These are phyloP conservation scores for Melieria crassipennis DNA, from an alignment of 2,888 invertebrate species.

Conservation along the genomic window DNA sequence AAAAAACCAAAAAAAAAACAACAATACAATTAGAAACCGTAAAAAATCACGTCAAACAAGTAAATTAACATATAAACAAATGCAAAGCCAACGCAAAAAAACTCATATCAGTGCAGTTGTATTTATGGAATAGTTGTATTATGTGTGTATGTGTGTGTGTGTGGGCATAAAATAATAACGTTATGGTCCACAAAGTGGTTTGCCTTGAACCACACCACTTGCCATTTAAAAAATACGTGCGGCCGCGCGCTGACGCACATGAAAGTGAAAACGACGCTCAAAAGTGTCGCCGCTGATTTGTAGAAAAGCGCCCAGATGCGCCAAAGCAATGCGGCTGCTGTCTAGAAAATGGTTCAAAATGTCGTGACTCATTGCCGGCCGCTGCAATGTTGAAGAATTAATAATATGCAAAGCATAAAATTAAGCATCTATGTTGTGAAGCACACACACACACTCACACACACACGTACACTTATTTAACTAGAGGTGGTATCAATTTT, in stretches of 20 bases:
- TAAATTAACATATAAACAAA: neutral
- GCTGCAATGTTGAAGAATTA: neutral
- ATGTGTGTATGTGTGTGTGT: neutral
- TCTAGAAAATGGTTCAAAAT: neutral
- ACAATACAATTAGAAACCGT: neutral
- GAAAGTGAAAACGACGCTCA: neutral
- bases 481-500: neutral
- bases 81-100: neutral
- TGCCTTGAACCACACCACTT: slow-evolving; percentile 3
- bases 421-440: no score
- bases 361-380: neutral
- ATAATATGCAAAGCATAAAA: no score
- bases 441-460: neutral
- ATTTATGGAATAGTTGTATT: neutral
- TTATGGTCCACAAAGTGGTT: neutral
- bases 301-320: no score
- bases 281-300: neutral
- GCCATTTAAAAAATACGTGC: neutral
- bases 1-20: neutral
- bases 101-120: neutral
- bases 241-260: neutral
- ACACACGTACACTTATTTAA: neutral
- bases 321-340: neutral
- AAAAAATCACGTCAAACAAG: neutral
- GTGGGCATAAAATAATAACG: neutral